phyloP scores from a whole-genome alignment of 2,888 invertebrate species.

The Zygaena filipendulae region DNA sequence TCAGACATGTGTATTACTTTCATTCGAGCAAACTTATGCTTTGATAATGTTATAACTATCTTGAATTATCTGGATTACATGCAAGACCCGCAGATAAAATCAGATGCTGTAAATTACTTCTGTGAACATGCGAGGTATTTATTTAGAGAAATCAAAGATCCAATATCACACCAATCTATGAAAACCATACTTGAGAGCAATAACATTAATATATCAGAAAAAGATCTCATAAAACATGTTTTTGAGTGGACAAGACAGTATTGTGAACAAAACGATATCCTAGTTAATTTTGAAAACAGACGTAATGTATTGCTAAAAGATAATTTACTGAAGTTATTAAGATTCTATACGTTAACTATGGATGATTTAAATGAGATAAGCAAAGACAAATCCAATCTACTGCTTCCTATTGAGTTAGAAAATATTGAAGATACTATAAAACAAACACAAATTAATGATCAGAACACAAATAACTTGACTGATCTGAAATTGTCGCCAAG shows the following conservation, averaged over 20 bases:
- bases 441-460: slow-evolving; percentile 11
- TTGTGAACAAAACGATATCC: slow-evolving; percentile 49
- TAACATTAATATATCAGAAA: slow-evolving; percentile 60
- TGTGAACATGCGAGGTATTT: slow-evolving; percentile 65
- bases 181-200: slow-evolving; percentile 56
- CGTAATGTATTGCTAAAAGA: slow-evolving; percentile 43
- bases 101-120: slow-evolving; percentile 64
- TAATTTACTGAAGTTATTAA: slow-evolving; percentile 50
- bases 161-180: slow-evolving; percentile 59
- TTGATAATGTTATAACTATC: slow-evolving; percentile 67
- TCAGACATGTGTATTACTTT: slow-evolving; percentile 59
- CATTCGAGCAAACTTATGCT: slow-evolving; percentile 62
- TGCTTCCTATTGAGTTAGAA: slow-evolving; percentile 35
- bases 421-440: slow-evolving; percentile 25
- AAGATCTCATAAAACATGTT: slow-evolving; percentile 59
- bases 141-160: slow-evolving; percentile 52
- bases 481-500: slow-evolving; percentile 16
- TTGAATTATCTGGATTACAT: slow-evolving; percentile 71
- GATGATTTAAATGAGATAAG: slow-evolving; percentile 47
- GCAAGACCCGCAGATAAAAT: slow-evolving; percentile 62
- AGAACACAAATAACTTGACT: slow-evolving; percentile 10
- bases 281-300: slow-evolving; percentile 46
- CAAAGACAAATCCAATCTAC: slow-evolving; percentile 34
- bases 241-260: slow-evolving; percentile 66
- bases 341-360: slow-evolving; percentile 42